These are phyloP conservation scores for Sorex fumeus DNA, from an alignment of 2,113 vertebrate genomes.

Conservation along the genomic window DNA sequence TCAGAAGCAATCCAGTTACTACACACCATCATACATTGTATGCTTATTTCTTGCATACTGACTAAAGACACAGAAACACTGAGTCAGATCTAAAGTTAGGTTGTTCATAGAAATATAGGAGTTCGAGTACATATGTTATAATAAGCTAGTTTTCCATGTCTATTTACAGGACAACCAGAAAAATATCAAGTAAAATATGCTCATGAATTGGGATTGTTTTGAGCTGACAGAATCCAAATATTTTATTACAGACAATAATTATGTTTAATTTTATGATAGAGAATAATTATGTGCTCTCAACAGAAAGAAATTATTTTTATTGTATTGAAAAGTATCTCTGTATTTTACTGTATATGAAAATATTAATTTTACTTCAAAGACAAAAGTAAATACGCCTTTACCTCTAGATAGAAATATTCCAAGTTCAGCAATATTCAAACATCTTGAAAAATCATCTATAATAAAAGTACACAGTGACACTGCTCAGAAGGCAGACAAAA, in stretches of 20 bases:
- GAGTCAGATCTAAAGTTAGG: neutral
- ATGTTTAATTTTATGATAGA: neutral
- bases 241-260: neutral
- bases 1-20: neutral
- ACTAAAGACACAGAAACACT: neutral
- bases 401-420: neutral
- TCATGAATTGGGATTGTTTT: neutral
- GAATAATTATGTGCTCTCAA: neutral
- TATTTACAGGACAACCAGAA: neutral
- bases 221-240: neutral
- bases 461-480: neutral
- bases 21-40: neutral
- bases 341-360: neutral
- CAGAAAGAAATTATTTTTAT: neutral
- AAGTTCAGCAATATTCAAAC: neutral
- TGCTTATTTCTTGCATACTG: neutral
- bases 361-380: neutral
- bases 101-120: neutral
- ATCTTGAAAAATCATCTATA: neutral
- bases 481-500: neutral
- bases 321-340: neutral
- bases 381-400: neutral
- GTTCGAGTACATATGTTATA: neutral
- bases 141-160: neutral
- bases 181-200: neutral